A percentile compares a stretch with the other conserved stretches of the same genome.
Evolutionary conservation across 2,113 vertebrate species (phyloP).

Genomic region (Cyrtonyx montezumae): DNA sequence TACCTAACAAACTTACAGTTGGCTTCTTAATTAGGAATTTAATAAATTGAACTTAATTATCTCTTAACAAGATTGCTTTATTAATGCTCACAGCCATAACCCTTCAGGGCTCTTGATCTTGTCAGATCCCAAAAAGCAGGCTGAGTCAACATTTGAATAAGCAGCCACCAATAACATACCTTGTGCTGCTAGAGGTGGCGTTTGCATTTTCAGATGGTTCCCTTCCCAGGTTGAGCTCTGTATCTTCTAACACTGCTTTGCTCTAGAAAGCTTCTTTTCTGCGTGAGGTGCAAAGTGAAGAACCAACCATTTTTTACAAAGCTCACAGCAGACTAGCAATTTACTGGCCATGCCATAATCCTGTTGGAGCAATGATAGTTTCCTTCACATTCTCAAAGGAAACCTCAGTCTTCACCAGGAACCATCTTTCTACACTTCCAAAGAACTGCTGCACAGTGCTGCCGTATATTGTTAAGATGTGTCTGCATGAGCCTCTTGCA

Average conservation of each 20-base stretch:
- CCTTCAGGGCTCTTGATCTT: constrained; percentile 1
- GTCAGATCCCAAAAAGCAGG: constrained; percentile 38
- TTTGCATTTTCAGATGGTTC: not conserved
- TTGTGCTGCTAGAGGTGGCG: constrained; percentile 10
- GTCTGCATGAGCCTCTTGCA: not conserved
- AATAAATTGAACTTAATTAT: constrained; percentile 65
- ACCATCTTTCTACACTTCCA: not conserved
- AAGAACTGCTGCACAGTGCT: not conserved
- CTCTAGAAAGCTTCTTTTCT: not conserved
- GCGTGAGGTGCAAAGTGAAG: not conserved
- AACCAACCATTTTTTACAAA: not conserved
- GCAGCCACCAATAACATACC: constrained; percentile 16
- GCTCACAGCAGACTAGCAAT: not conserved
- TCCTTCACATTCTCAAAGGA: not conserved
- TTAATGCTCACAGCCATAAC: constrained; percentile 35
- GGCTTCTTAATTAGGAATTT: constrained; percentile 70
- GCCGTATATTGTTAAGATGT: not conserved
- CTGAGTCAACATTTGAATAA: constrained; percentile 51
- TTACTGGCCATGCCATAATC: not conserved
- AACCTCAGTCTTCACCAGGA: not conserved
- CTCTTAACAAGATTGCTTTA: constrained; percentile 57
- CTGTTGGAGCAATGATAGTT: not conserved
- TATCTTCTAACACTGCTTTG: not conserved
- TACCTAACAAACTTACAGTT: constrained; percentile 30
- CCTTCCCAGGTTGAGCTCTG: not conserved